Evolutionary conservation across 2,113 vertebrate species (phyloP).

Genomic region (Psephotus haematonotus): DNA sequence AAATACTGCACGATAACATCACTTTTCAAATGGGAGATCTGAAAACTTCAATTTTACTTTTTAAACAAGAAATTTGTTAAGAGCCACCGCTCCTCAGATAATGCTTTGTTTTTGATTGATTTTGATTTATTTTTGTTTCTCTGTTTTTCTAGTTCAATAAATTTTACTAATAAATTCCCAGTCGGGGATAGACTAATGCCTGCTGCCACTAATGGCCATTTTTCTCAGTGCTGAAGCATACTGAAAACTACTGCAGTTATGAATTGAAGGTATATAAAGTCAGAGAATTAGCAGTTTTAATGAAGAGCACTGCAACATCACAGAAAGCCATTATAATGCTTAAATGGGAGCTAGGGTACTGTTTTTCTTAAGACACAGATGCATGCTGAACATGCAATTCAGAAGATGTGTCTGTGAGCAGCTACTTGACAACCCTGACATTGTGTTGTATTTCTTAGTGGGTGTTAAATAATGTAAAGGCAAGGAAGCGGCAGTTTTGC

Average conservation of each 20-base stretch:
- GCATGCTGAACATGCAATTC: not conserved
- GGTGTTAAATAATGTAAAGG: not conserved
- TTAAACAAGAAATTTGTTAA: not conserved
- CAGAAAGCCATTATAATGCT: not conserved
- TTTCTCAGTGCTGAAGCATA: not conserved
- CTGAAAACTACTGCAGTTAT: not conserved
- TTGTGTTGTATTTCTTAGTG: not conserved
- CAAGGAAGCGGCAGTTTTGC: not conserved
- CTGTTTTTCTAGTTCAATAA: not conserved
- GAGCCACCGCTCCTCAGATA: not conserved
- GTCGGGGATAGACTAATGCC: not conserved
- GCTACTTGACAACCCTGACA: not conserved
- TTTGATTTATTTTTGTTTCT: not conserved
- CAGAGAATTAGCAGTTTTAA: not conserved
- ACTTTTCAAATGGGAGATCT: constrained; percentile 7
- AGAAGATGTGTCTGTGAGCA: not conserved
- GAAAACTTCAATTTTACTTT: not conserved
- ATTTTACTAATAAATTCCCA: not conserved
- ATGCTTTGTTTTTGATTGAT: constrained; percentile 3
- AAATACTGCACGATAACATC: not conserved
- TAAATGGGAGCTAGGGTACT: not conserved
- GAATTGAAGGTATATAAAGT: not conserved
- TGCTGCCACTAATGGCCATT: not conserved
- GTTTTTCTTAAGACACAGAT: not conserved
- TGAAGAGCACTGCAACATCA: not conserved